Evolutionary conservation across 2,113 vertebrate species (phyloP).

Genomic region (Eurypyga helias): DNA sequence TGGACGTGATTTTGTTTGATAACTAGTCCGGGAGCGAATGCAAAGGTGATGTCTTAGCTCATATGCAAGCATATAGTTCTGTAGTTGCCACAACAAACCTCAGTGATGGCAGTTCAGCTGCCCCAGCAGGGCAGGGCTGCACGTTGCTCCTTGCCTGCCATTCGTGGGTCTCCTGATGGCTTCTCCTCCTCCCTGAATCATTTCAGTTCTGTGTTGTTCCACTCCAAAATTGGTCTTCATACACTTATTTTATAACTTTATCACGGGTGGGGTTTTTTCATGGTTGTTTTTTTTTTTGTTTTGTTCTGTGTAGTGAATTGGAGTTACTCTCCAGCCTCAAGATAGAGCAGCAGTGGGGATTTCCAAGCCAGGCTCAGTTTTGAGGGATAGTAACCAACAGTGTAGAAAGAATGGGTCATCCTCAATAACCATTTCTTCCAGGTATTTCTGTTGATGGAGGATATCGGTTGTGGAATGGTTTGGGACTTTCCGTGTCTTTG

Average conservation of each 20-base stretch:
- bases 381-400: not conserved
- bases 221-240: not conserved
- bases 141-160: not conserved
- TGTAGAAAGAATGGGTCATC: not conserved
- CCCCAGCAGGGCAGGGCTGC: not conserved
- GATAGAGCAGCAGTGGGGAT: not conserved
- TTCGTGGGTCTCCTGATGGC: fast-evolving
- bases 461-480: not conserved
- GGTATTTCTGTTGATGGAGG: not conserved
- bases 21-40: not conserved
- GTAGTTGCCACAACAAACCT: not conserved
- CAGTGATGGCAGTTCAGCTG: not conserved
- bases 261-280: not conserved
- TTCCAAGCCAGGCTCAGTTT: not conserved
- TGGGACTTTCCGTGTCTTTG: not conserved
- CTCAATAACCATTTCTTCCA: not conserved
- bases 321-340: not conserved
- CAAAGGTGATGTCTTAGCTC: not conserved
- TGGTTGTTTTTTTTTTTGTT: no score
- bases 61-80: not conserved
- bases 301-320: fast-evolving
- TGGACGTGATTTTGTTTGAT: not conserved
- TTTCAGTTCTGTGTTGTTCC: not conserved
- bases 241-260: fast-evolving
- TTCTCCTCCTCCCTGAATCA: not conserved